Conservation (phyloP, 2,888 invertebrate genomes). For the Cephus spinipes region DNA sequence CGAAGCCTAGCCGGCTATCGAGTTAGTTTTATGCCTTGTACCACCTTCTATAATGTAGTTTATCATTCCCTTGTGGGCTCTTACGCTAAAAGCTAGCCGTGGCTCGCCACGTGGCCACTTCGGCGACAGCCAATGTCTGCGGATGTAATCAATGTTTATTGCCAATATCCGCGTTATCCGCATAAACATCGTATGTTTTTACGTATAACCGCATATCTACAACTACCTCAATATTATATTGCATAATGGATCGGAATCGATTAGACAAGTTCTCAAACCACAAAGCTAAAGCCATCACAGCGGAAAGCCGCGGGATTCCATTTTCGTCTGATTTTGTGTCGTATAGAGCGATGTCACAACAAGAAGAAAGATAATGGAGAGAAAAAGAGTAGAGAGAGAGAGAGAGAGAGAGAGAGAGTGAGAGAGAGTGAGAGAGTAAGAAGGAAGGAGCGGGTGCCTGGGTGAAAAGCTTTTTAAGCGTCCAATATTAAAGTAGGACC, state of each 20-base stretch:
- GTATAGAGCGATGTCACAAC: neutral
- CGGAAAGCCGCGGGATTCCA: neutral
- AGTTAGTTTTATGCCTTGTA: conserved; percentile 36
- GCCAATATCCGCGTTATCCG: neutral
- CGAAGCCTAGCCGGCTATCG: conserved; percentile 19
- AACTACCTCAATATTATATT: neutral
- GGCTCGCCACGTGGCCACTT: neutral
- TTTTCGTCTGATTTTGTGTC: neutral
- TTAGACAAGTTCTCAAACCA: neutral
- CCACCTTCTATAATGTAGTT: conserved; percentile 34
- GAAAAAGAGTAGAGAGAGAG: neutral
- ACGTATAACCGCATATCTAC: neutral
- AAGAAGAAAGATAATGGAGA: neutral
- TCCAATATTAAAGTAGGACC: too few relatives aligned
- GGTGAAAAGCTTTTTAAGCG: too few relatives aligned
- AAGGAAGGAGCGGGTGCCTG: neutral
- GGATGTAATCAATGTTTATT: neutral
- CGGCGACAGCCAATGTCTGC: neutral
- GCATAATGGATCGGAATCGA: neutral
- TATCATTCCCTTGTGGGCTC: conserved; percentile 34
- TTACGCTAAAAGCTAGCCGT: conserved; percentile 18
- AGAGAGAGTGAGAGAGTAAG: neutral
- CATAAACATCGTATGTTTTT: neutral
- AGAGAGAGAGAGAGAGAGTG: too few relatives aligned
- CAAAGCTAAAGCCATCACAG: neutral